Evolutionary conservation across 2,797 vertebrate species (phyloP).

Genomic region (Okamejei kenojei): DNA sequence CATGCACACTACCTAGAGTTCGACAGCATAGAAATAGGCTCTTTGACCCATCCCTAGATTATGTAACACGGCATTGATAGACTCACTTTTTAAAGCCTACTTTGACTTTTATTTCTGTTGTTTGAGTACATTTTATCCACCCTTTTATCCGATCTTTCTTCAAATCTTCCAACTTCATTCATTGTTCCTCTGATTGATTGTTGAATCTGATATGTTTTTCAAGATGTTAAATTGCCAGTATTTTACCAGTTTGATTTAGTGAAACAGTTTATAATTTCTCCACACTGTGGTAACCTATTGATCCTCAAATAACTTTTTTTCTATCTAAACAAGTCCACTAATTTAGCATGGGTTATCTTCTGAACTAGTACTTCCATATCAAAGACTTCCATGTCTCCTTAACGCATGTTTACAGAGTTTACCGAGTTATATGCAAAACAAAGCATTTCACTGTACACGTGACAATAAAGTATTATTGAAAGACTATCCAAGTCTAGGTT

Average conservation of each 20-base stretch:
- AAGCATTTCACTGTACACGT: no score
- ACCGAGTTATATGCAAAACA: no score
- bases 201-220: not conserved
- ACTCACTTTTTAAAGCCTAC: no score
- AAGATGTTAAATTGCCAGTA: not conserved
- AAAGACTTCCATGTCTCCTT: no score
- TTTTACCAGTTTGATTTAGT: not conserved
- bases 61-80: not conserved
- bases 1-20: not conserved
- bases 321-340: not conserved
- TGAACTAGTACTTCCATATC: not conserved
- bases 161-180: not conserved
- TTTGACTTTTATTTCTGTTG: not conserved
- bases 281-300: not conserved
- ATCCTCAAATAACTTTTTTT: not conserved
- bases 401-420: no score
- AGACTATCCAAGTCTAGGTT: no score
- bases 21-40: no score
- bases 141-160: not conserved
- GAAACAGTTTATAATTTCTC: not conserved
- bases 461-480: no score
- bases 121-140: not conserved
- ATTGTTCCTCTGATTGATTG: no score
- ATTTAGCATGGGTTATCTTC: no score
- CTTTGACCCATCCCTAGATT: not conserved